Base-by-base conservation (phyloP, 2,888 invertebrate species). In the Pteria penguin region DNA sequence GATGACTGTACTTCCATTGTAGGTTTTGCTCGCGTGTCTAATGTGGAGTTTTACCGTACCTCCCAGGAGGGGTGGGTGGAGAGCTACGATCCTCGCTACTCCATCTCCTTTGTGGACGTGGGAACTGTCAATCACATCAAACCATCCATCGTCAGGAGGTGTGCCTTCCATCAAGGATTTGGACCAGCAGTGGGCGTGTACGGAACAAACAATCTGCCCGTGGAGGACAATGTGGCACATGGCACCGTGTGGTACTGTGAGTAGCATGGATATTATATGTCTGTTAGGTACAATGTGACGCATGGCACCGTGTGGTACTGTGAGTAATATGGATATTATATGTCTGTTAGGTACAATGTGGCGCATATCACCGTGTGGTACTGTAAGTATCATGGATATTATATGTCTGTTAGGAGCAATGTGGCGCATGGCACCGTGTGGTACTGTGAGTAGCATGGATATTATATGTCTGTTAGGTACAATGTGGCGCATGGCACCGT, bases 61-160 rank as follows among this genome's bases (percentile, higher is more conserved):
- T 90, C 90, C 4, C 90, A 90, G 67, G 87, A 88, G 72, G 89
- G 89, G 1, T 88, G 77, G 36, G 82, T 79, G 0, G 83, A 84
- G 26, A 72, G 78, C 2, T 87, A 85, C 61, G 90, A 90, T 74
- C 85, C 88, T 0, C 80, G 90, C 18, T 89, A 82, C 78, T 86
- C 88, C 0, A 45, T 90, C 26, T 79, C 88, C 4, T 89, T 82
- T 63, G 74, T 87, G 14, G 86, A 87, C 57, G 76, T 84, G 2
- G 86, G 86, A 8, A 82, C 84, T 4, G 82, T 82, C 4, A 71
- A 32, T n/a, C 32, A 74, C 11, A 66, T 84, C 2, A 84, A 85
- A 60, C 88, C 88, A 26, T 87, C 89, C 0, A 84, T 78, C 72
- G 82, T 90, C 4, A 72, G 66, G 4, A 78, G 83, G 27, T 85